These are phyloP conservation scores for Plectropomus leopardus DNA, from an alignment of 2,113 vertebrate genomes.

Conservation along the genomic window DNA sequence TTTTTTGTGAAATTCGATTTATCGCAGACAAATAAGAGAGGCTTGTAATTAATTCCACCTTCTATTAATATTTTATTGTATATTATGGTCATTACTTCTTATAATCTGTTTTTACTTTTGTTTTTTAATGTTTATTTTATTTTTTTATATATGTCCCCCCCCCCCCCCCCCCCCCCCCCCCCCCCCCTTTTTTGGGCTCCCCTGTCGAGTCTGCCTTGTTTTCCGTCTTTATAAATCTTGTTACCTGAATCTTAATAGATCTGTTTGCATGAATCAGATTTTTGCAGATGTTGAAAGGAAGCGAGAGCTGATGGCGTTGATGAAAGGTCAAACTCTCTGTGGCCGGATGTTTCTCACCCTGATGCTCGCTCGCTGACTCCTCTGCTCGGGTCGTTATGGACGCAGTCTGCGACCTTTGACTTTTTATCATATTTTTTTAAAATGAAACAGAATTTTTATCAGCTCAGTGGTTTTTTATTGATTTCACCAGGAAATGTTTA, in stretches of 20 bases:
- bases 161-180: too few species aligned
- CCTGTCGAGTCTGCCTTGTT: background rate
- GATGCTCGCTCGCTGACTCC: background rate
- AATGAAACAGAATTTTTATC: background rate
- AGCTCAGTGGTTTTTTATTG: background rate
- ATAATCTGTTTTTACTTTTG: too few species aligned
- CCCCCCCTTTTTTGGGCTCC: background rate
- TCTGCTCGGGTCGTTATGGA: background rate
- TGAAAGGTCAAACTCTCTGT: conserved; percentile 4
- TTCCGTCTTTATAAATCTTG: background rate
- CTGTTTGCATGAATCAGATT: background rate
- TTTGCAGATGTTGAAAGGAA: background rate
- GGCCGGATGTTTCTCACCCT: background rate
- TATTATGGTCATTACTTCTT: too few species aligned
- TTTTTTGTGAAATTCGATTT: too few species aligned
- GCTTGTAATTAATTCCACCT: too few species aligned
- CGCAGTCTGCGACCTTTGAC: background rate
- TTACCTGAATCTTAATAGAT: background rate
- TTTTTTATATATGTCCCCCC: too few species aligned
- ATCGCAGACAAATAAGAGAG: too few species aligned
- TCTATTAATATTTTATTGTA: too few species aligned
- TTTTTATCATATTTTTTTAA: too few species aligned
- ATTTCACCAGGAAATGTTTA: background rate
- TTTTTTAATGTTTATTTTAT: too few species aligned
- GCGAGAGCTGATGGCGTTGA: background rate